Conservation (phyloP, 1,140 invertebrate species). For the Hylaeus anthracinus region DNA sequence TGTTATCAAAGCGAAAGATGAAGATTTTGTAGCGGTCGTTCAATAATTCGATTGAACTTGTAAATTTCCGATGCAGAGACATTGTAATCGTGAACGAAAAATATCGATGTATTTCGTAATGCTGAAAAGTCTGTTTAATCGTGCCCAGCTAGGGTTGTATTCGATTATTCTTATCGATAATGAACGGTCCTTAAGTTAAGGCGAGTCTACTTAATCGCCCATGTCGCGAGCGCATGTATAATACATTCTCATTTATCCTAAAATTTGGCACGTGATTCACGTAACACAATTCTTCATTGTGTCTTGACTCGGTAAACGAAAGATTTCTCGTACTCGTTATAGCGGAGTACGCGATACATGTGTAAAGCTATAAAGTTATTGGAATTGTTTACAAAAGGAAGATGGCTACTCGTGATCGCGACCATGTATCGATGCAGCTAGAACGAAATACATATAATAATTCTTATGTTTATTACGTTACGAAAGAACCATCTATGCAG, state of each 20-base stretch:
- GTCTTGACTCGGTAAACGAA: constrained; percentile 50
- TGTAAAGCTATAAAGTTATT: constrained; percentile 47
- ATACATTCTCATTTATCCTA: constrained; percentile 56
- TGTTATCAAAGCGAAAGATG: background rate
- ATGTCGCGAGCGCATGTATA: constrained; percentile 23
- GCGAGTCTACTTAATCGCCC: constrained; percentile 50
- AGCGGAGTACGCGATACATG: constrained; percentile 33
- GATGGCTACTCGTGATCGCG: constrained; percentile 5
- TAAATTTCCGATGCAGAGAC: too few relatives aligned
- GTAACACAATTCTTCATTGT: constrained; percentile 61
- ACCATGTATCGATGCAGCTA: constrained; percentile 5
- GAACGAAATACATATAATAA: background rate
- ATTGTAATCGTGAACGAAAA: too few relatives aligned
- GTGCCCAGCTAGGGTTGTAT: background rate
- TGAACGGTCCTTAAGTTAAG: constrained; percentile 58
- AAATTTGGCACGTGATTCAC: constrained; percentile 72
- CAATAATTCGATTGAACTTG: too few relatives aligned
- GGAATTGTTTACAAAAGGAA: constrained; percentile 1
- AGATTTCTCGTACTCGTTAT: constrained; percentile 29
- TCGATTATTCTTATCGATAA: constrained; percentile 30
- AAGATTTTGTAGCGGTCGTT: too few relatives aligned
- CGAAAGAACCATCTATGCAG: too few relatives aligned
- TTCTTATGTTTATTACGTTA: too few relatives aligned
- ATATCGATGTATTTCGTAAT: background rate
- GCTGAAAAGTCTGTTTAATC: background rate